These are phyloP conservation scores for Heliothis virescens DNA, from an alignment of 1,140 invertebrate species.

Conservation along the genomic window DNA sequence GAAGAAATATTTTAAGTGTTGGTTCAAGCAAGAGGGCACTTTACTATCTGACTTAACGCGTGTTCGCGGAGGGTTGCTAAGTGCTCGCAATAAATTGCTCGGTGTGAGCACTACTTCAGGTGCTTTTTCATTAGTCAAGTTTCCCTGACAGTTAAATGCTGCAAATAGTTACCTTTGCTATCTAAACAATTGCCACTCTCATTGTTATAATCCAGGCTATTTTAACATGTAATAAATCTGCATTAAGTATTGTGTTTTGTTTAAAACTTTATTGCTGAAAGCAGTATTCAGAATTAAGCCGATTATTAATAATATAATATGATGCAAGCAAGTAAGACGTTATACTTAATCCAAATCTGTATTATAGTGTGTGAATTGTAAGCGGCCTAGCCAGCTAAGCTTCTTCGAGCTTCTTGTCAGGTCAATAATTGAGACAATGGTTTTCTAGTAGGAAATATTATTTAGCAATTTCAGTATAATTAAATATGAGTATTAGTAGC, in stretches of 20 bases:
- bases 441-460: no score
- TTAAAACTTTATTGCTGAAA: neutral
- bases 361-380: no score
- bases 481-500: no score
- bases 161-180: constrained; percentile 13
- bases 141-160: constrained; percentile 38
- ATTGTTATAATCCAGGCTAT: neutral
- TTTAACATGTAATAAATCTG: constrained; percentile 8
- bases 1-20: constrained; percentile 59
- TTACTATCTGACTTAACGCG: constrained; percentile 68
- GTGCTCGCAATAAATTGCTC: constrained; percentile 75
- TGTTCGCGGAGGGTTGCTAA: constrained; percentile 68
- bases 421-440: no score
- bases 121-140: constrained; percentile 67
- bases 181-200: constrained; percentile 17
- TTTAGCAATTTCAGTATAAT: no score
- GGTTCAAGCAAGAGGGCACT: constrained; percentile 63
- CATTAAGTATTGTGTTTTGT: neutral
- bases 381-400: no score
- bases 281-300: neutral
- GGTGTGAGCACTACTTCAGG: constrained; percentile 67
- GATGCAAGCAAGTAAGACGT: no score
- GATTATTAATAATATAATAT: neutral
- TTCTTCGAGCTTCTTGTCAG: no score
- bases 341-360: no score